These are phyloP conservation scores for Drymodes brunneopygia DNA, from an alignment of 2,113 vertebrate species.

Conservation along the genomic window DNA sequence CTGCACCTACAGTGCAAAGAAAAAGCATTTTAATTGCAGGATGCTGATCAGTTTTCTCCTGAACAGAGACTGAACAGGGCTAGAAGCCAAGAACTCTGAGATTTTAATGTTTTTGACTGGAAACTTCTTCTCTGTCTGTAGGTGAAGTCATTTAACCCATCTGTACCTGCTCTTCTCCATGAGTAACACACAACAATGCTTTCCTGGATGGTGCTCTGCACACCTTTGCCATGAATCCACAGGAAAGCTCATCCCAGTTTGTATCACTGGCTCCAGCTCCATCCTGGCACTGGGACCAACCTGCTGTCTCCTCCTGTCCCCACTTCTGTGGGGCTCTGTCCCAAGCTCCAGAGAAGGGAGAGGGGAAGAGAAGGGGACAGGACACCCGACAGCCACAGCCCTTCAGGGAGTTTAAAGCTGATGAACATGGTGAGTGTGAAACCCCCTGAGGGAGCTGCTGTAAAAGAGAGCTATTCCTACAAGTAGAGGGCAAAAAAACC, in stretches of 20 bases:
- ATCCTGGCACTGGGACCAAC: background rate
- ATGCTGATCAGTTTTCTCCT: background rate
- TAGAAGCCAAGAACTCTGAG: background rate
- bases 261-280: background rate
- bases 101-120: background rate
- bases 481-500: background rate
- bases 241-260: background rate
- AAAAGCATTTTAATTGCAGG: background rate
- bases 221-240: background rate
- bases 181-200: background rate
- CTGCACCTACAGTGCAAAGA: conserved; percentile 79
- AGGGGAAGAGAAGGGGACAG: background rate
- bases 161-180: background rate
- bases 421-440: background rate
- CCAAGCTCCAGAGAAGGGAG: background rate
- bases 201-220: background rate
- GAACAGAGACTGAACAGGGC: background rate
- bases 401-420: background rate
- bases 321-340: background rate
- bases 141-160: background rate
- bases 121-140: background rate
- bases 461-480: background rate
- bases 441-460: background rate
- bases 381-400: background rate
- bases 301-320: background rate